A percentile compares a stretch with the other conserved stretches of the same genome.
Evolutionary conservation across 2,888 invertebrate genomes (phyloP).

Genomic region (Gasteruption jaculator): DNA sequence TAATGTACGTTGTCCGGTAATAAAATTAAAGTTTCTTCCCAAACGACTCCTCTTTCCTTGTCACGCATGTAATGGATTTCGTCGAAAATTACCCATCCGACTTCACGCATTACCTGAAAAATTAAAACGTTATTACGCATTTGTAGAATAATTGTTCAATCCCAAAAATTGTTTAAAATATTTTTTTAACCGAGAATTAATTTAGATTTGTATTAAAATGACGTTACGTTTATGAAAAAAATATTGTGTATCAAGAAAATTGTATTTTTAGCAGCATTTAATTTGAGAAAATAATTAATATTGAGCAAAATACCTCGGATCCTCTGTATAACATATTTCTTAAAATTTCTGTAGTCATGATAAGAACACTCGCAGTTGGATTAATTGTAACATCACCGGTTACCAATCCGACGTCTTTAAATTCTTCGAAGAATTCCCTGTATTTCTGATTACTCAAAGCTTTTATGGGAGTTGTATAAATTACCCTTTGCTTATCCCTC

Average conservation of each 20-base stretch:
- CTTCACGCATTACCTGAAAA: constrained; percentile 82
- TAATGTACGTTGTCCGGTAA: constrained; percentile 97
- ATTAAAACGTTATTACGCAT: constrained; percentile 3
- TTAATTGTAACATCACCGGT: constrained; percentile 99
- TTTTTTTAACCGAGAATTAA: background rate
- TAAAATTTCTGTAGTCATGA: constrained; percentile 99
- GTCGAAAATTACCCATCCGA: constrained; percentile 99
- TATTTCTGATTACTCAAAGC: constrained; percentile 99
- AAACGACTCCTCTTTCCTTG: constrained; percentile 98
- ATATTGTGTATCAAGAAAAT: no score
- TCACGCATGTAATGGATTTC: constrained; percentile 99
- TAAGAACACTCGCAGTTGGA: constrained; percentile 94
- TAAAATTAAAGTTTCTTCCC: constrained; percentile 98
- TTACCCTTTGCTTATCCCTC: constrained; percentile 92
- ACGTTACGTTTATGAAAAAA: background rate
- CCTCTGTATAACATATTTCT: constrained; percentile 98
- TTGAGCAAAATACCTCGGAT: constrained; percentile 82
- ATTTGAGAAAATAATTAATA: background rate
- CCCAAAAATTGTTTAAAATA: constrained; percentile 2
- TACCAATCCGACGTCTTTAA: constrained; percentile 95
- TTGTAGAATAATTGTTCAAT: constrained; percentile 3
- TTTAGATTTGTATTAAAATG: background rate
- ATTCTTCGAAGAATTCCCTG: constrained; percentile 94
- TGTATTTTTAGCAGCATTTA: background rate
- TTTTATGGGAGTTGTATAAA: constrained; percentile 99